phyloP scores from a whole-genome alignment of 2,113 vertebrate species.

The pig (Sus scrofa) region DNA sequence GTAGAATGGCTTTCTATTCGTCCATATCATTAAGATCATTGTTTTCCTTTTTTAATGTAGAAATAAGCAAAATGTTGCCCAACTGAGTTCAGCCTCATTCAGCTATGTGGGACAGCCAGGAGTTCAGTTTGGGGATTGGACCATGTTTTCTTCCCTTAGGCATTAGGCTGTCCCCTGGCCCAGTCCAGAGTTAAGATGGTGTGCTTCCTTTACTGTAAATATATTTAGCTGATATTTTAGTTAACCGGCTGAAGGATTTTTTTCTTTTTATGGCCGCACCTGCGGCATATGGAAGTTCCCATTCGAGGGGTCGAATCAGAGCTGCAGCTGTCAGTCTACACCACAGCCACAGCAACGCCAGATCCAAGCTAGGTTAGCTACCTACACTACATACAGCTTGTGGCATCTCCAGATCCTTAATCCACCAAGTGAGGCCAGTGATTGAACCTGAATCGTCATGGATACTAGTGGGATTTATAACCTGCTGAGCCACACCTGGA shows the following conservation, averaged over 20 bases:
- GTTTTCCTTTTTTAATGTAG: not conserved
- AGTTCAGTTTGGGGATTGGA: not conserved
- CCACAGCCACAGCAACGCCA: too few species aligned
- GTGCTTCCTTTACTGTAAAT: not conserved
- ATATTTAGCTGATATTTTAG: constrained; percentile 10
- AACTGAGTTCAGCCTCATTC: not conserved
- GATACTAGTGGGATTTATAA: too few species aligned
- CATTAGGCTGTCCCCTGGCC: not conserved
- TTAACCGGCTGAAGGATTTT: constrained; percentile 28
- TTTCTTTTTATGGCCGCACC: too few species aligned
- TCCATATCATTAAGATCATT: not conserved
- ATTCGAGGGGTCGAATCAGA: too few species aligned
- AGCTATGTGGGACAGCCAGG: not conserved
- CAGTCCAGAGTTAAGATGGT: not conserved
- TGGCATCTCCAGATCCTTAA: too few species aligned
- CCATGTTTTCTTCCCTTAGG: not conserved
- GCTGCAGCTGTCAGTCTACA: too few species aligned
- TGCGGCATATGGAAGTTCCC: too few species aligned
- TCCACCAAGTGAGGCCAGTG: too few species aligned
- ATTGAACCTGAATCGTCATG: too few species aligned
- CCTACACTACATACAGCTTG: too few species aligned
- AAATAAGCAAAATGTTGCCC: not conserved
- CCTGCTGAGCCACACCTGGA: too few species aligned
- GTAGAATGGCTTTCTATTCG: not conserved
- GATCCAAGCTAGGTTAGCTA: too few species aligned